These are phyloP conservation scores for Artemisiospiza belli DNA, from an alignment of 2,113 vertebrate genomes.

Conservation along the genomic window DNA sequence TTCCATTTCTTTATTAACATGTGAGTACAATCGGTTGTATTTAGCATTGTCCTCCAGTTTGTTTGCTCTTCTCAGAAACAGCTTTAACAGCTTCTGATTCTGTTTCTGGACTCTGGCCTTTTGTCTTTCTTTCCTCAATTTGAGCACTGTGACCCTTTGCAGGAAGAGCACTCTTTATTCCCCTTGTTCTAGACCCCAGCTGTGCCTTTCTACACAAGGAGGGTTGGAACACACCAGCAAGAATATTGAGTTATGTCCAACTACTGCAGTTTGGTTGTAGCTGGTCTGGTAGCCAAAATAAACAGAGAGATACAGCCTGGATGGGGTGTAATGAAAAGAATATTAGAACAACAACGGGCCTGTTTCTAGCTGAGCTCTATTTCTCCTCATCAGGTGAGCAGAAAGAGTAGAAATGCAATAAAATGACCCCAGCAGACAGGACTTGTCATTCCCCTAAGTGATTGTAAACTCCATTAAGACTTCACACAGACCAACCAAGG, in stretches of 20 bases:
- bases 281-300: background rate
- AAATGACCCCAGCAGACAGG: background rate
- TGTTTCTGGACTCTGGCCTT: background rate
- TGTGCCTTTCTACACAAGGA: background rate
- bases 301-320: background rate
- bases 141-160: background rate
- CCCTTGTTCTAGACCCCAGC: background rate
- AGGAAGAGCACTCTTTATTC: background rate
- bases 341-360: background rate
- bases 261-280: accelerated
- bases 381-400: background rate
- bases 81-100: background rate
- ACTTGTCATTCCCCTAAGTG: accelerated
- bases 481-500: background rate
- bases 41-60: constrained; percentile 41
- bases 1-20: background rate
- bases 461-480: background rate
- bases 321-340: background rate
- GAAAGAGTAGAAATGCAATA: background rate
- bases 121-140: background rate
- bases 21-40: background rate
- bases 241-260: background rate
- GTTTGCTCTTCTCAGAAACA: background rate
- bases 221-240: background rate
- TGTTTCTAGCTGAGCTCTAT: background rate